Percentiles rank a stretch among this genome's conserved stretches.
Conservation (phyloP, 2,113 vertebrate genomes). For the Tragulus kanchil region DNA sequence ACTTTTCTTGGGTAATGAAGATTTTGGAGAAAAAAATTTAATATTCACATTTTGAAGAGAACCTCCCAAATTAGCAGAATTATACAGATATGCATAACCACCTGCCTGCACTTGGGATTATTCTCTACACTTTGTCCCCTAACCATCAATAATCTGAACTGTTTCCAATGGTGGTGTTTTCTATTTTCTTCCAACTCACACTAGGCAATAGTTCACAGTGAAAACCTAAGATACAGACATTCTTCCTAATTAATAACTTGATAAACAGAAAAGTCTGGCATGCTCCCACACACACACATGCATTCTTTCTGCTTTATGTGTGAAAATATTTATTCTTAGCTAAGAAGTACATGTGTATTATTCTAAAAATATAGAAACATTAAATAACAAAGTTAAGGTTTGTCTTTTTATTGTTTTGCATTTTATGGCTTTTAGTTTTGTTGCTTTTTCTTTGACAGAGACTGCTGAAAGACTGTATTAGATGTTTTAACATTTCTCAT, state of each 20-base stretch:
- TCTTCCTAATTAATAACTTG: slow-evolving; percentile 44
- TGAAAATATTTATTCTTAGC: not conserved
- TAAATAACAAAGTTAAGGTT: not conserved
- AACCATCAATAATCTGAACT: not conserved
- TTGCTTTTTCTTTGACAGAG: not conserved
- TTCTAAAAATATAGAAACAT: not conserved
- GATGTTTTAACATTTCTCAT: not conserved
- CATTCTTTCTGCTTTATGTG: not conserved
- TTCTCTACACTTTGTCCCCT: not conserved
- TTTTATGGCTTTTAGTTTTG: slow-evolving; percentile 8
- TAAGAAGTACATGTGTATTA: not conserved
- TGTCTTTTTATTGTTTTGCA: not conserved
- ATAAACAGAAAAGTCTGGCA: not conserved
- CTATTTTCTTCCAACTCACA: not conserved
- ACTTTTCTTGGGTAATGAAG: not conserved
- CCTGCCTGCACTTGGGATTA: not conserved
- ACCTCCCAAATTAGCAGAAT: not conserved
- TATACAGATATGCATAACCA: not conserved
- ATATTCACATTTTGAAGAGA: not conserved
- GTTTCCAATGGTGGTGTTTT: not conserved
- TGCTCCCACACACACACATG: not conserved
- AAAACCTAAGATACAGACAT: not conserved
- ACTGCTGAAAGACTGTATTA: not conserved
- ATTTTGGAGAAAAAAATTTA: not conserved
- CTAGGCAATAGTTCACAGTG: not conserved